Evolutionary conservation across 2,113 vertebrate species (phyloP), one percentile per base, ranked within the genome.

Genomic region (Grantiella picta): DNA sequence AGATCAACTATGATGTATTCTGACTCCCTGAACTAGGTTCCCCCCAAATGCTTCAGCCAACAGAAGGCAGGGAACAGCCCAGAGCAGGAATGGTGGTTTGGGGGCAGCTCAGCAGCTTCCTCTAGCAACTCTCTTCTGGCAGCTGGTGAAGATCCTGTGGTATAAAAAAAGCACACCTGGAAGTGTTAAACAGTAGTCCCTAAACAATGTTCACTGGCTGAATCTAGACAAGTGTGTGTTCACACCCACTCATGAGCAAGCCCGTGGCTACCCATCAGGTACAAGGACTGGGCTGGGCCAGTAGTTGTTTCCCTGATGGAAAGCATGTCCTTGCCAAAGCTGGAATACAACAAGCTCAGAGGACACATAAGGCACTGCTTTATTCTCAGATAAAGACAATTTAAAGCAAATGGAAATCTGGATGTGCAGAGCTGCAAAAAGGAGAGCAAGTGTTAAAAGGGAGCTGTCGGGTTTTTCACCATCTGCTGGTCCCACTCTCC

Each of bases 21-120:
- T 88, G 71, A 4, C 25, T 84, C 25, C 17, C 60, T 63, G 42
- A 66, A 57, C 13, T 8, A 70, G 12, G 16, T 59, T 3, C 4
- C 11, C 33, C 6, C 7, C 8, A 59, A 35, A 64, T 40, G 12
- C 28, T 88, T 1, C 0, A 68, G 40, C n/a, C 2, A 6, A 44
- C 16, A 60, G 38, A 60, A 86, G 44, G 12, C 42, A 64, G n/a
- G 11, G 14, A 20, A 17, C 29, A 79, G 33, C 53, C 53, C 13
- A 64, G 40, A n/a, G 10, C 33, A 31, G 11, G 27, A 53, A 27
- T 2, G 14, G 27, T 15, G 42, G 4, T 28, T 79, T 84, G 42
- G 49, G 29, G 35, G 78, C 44, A 82, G 36, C 15, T 75, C 56
- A 40, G 29, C 18, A 76, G 42, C 38, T 86, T 77, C 38, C 38